Conservation (phyloP, 37 sponge, comb jelly and placozoan genomes). For the Petrosia ficiformis region DNA sequence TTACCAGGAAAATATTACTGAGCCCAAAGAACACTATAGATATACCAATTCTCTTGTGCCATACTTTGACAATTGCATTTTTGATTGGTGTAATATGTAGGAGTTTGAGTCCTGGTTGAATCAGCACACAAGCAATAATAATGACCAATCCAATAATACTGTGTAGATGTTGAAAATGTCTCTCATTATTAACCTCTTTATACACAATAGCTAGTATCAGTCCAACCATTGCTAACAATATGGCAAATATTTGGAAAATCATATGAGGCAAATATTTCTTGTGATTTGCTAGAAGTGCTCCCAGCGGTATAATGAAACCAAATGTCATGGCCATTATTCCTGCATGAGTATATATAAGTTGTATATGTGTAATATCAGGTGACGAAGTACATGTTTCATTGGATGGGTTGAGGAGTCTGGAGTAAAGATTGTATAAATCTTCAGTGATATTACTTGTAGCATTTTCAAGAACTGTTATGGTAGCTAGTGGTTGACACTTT, state of each 20-base stretch:
- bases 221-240: constrained; percentile 24
- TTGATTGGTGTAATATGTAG: neutral
- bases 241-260: constrained; percentile 19
- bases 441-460: neutral
- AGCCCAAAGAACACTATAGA: constrained; percentile 48
- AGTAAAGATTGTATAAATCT: no score
- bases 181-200: constrained; percentile 15
- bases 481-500: neutral
- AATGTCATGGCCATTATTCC: constrained; percentile 38
- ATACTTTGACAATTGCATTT: neutral
- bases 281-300: constrained; percentile 31
- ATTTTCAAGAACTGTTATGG: constrained; percentile 4
- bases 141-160: constrained; percentile 39
- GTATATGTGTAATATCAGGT: neutral
- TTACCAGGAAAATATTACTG: constrained; percentile 45
- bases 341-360: constrained; percentile 48
- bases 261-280: constrained; percentile 14
- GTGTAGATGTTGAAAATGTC: constrained; percentile 38
- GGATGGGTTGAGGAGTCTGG: no score
- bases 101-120: constrained; percentile 29
- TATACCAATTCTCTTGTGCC: constrained; percentile 40
- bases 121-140: constrained; percentile 12
- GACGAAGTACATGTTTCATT: neutral
- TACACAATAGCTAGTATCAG: constrained; percentile 27
- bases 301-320: constrained; percentile 45